phyloP scores from a whole-genome alignment of 92 coral and sea anemone genomes.

The Zoanthus solanderi region DNA sequence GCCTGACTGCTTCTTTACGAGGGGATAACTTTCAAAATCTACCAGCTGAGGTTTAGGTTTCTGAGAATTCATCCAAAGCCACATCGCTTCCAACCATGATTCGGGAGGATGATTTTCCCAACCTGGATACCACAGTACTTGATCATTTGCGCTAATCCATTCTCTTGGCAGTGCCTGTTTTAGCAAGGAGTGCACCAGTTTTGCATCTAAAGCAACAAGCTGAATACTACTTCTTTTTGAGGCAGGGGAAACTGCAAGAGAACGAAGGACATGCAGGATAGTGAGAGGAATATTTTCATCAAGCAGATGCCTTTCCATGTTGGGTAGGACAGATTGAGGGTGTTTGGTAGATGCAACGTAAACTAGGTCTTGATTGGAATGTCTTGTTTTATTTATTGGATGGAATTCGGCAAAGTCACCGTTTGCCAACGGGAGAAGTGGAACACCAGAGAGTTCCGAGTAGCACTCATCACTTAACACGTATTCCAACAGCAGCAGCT shows the following conservation, averaged over 20 bases:
- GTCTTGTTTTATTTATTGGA: conserved; percentile 7
- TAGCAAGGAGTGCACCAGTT: conserved; percentile 19
- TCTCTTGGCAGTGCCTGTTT: conserved; percentile 36
- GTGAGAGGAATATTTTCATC: conserved; percentile 36
- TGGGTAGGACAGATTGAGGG: conserved; percentile 49
- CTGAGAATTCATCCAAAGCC: conserved; percentile 58
- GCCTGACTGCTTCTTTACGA: conserved; percentile 17
- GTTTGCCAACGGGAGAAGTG: conserved; percentile 66
- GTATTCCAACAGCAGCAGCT: conserved; percentile 47
- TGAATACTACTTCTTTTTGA: conserved; percentile 13
- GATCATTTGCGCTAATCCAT: conserved; percentile 44
- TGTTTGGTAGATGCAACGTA: conserved; percentile 45
- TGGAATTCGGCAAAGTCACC: conserved; percentile 31
- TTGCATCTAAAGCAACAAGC: conserved; percentile 36
- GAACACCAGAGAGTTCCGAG: conserved; percentile 32
- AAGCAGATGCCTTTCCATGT: conserved; percentile 52
- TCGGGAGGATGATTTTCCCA: conserved; percentile 44
- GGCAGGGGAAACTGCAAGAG: conserved; percentile 19
- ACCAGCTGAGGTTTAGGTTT: conserved; percentile 17
- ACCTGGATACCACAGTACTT: conserved; percentile 47
- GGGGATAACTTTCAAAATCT: conserved; percentile 47
- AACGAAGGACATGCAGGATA: conserved; percentile 31
- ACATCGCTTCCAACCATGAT: conserved; percentile 51
- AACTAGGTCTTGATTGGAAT: conserved; percentile 17
- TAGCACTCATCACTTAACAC: conserved; percentile 39